Percentiles rank a stretch among this genome's conserved stretches.
phyloP scores from a whole-genome alignment of 2,888 invertebrate species.

The Salticus scenicus region DNA sequence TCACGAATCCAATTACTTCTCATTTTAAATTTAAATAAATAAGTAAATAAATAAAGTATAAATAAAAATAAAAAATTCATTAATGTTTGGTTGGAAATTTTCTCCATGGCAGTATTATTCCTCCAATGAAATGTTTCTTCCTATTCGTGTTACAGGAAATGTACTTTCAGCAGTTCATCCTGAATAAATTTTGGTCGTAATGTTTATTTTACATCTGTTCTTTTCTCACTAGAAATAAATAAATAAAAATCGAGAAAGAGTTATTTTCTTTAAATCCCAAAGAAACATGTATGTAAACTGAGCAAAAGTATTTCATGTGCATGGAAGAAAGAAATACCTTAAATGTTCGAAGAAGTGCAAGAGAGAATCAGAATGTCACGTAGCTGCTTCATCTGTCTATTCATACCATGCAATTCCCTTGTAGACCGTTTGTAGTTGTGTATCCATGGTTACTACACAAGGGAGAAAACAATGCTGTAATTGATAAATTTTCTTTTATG shows the following conservation, averaged over 20 bases:
- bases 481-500: slow-evolving; percentile 64
- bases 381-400: slow-evolving; percentile 63
- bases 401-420: slow-evolving; percentile 66
- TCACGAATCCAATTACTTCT: too few relatives aligned
- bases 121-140: too few relatives aligned
- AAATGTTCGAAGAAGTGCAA: slow-evolving; percentile 23
- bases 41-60: too few relatives aligned
- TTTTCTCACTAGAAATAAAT: not conserved
- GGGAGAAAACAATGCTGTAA: slow-evolving; percentile 60
- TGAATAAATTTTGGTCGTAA: too few relatives aligned
- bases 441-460: slow-evolving; percentile 49
- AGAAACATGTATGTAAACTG: not conserved
- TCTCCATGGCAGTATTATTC: too few relatives aligned
- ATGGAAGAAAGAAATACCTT: slow-evolving; percentile 23
- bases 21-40: too few relatives aligned
- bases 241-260: not conserved
- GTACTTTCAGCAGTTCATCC: too few relatives aligned
- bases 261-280: not conserved
- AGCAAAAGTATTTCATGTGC: not conserved
- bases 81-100: too few relatives aligned
- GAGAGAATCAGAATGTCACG: slow-evolving; percentile 66
- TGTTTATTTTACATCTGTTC: not conserved
- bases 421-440: slow-evolving; percentile 65
- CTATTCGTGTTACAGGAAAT: too few relatives aligned
- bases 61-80: too few relatives aligned